Base-by-base conservation (phyloP, 2,888 invertebrate species). In the Noctua janthina region DNA sequence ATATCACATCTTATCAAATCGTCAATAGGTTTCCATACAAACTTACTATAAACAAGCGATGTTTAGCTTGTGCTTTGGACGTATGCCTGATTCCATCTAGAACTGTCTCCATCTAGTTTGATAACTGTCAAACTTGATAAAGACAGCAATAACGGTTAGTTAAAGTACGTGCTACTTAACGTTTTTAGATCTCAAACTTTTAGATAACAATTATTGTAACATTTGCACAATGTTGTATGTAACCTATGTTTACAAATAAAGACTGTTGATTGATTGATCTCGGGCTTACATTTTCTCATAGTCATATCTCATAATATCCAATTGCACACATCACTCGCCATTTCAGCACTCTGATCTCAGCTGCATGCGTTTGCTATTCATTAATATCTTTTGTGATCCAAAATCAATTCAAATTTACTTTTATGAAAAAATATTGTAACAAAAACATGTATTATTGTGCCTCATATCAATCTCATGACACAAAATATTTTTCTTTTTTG, bases 331-430 rank as follows among this genome's bases (percentile, higher is more conserved):
- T 35, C 51, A 7, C 8, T 29, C n/a, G 35, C 35, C n/a, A 75
- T 29, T 6, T 39, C 11, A 35, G 35, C 35, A 59, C 56, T 54
- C 35, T 78, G 64, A 78, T 78, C 66, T 78, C 29, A 56, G n/a
- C 20, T 39, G 20, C 46, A 79, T 68, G 23, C n/a, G 51, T 54
- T 49, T 29, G n/a, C 13, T 13, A 39, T 39, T 39, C 39, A 39
- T 39, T 5, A 5, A 35, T 39, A 17, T 6, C 13, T 49, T 23
- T 29, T 8, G 20, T 56, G n/a, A 15, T 67, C 13, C 6, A 54
- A 64, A 43, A 54, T 54, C 11, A 1, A 23, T 43, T 56, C 13
- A 8, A 20, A 17, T 17, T 20, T 54, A n/a, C n/a, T 49, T 8
- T 5, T 23, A 49, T 35, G 17, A 11, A 17, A 35, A 49, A 69